These are phyloP conservation scores for Setophaga petechia DNA, from an alignment of 2,113 vertebrate species.

Conservation along the genomic window DNA sequence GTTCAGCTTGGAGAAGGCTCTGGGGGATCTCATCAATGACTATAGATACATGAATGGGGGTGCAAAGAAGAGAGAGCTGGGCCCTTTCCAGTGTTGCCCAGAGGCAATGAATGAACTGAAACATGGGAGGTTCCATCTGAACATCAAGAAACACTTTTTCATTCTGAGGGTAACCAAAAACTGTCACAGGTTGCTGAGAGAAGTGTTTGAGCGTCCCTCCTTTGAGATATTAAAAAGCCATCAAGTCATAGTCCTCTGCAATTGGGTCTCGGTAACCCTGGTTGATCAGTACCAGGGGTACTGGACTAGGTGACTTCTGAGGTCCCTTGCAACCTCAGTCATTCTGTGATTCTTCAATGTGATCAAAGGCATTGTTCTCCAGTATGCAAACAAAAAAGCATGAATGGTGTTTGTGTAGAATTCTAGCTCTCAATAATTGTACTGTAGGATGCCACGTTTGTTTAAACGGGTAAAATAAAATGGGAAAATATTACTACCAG, in stretches of 20 bases:
- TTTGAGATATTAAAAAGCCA: neutral
- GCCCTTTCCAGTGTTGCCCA: too few relatives aligned
- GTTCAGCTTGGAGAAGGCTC: neutral
- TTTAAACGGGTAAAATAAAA: neutral
- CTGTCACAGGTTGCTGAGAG: neutral
- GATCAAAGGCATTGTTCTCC: neutral
- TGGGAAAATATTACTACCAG: neutral
- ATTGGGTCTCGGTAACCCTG: fast-evolving
- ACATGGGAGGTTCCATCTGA: neutral
- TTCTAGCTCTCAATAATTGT: neutral
- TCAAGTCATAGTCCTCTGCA: neutral
- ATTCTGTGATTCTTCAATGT: neutral
- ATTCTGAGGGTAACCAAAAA: neutral
- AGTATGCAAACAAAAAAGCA: neutral
- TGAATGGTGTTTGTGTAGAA: neutral
- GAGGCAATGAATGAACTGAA: neutral
- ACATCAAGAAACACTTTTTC: neutral
- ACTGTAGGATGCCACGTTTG: neutral
- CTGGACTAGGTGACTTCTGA: neutral
- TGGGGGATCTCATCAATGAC: neutral
- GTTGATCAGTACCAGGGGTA: neutral
- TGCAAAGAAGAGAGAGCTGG: neutral
- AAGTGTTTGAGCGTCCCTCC: neutral
- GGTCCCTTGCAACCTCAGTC: neutral
- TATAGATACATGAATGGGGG: neutral